phyloP scores from a whole-genome alignment of 2,113 vertebrate genomes.

The Tursiops truncatus region DNA sequence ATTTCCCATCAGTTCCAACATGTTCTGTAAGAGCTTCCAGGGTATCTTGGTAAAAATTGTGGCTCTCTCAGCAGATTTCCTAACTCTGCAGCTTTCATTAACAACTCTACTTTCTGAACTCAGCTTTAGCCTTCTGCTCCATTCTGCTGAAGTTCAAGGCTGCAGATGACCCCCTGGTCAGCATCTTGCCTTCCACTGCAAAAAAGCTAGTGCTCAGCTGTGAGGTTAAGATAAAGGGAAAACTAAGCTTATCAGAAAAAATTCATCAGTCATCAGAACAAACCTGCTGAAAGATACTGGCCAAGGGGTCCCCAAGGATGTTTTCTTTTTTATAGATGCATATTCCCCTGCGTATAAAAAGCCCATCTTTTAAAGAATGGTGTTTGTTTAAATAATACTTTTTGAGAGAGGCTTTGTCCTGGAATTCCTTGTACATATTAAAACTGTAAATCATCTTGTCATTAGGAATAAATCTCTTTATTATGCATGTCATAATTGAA shows the following conservation, averaged over 20 bases:
- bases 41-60: not conserved
- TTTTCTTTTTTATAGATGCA: not conserved
- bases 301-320: not conserved
- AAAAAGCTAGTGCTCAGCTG: not conserved
- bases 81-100: not conserved
- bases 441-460: constrained; percentile 62
- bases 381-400: not conserved
- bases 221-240: not conserved
- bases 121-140: not conserved
- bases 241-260: not conserved
- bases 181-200: not conserved
- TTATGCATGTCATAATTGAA: constrained; percentile 68
- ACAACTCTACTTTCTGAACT: not conserved
- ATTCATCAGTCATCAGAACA: not conserved
- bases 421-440: constrained; percentile 36
- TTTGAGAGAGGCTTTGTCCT: not conserved
- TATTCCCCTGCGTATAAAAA: not conserved
- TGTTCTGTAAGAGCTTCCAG: not conserved
- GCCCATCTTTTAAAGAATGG: not conserved
- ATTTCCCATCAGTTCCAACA: not conserved
- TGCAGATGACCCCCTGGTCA: not conserved
- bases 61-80: not conserved
- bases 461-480: constrained; percentile 67
- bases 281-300: not conserved
- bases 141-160: not conserved